A percentile compares a stretch with the other conserved stretches of the same genome.
These are phyloP conservation scores for Lepus timidus DNA, from an alignment of 2,113 vertebrate genomes.

Conservation along the genomic window DNA sequence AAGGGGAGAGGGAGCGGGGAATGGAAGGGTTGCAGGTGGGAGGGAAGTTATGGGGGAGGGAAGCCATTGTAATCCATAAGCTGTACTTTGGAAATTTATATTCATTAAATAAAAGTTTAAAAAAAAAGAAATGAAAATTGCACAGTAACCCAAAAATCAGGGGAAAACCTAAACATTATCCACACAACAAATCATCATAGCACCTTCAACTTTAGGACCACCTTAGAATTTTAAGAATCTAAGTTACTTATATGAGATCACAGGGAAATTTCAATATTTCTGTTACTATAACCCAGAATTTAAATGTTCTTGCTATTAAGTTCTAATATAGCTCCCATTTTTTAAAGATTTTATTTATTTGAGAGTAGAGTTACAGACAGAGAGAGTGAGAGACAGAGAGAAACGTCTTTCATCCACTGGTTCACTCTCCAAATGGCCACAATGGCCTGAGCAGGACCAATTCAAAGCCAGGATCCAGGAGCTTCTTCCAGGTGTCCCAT, in stretches of 20 bases:
- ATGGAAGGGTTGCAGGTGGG: no score
- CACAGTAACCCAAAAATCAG: background rate
- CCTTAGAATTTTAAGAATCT: slow-evolving; percentile 54
- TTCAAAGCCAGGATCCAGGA: no score
- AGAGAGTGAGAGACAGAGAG: no score
- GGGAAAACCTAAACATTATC: background rate
- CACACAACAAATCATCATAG: background rate
- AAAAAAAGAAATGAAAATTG: slow-evolving; percentile 43
- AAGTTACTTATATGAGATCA: background rate
- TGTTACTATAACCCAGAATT: background rate
- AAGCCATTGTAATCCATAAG: no score
- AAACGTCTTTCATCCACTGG: no score
- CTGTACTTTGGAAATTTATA: no score
- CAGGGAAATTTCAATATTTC: background rate
- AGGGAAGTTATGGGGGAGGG: no score
- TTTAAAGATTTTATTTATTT: background rate
- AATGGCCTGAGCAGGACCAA: no score
- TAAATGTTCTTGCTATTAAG: background rate
- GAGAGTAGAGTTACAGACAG: no score
- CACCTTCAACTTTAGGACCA: slow-evolving; percentile 30
- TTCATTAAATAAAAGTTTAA: no score
- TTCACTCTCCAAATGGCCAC: no score
- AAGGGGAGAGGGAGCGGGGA: no score
- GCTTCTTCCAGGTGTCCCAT: background rate
- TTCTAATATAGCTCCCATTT: background rate